These are phyloP conservation scores for Gymnarchus niloticus DNA, from an alignment of 2,113 vertebrate species.

Conservation along the genomic window DNA sequence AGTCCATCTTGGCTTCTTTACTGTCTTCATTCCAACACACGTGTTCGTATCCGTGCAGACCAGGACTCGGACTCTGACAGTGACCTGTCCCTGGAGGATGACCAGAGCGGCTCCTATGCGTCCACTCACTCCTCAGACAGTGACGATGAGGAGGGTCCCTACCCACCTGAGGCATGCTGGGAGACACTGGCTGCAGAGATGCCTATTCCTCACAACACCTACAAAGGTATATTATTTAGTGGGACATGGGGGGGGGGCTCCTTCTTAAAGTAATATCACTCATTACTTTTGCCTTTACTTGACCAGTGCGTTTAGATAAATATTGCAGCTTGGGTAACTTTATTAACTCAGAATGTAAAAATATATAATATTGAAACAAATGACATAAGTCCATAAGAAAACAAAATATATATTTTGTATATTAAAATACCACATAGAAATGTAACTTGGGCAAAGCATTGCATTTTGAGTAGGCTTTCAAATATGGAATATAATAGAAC, in stretches of 20 bases:
- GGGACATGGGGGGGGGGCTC: neutral
- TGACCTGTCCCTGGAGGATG: conserved; percentile 87
- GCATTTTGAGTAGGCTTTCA: neutral
- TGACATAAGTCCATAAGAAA: neutral
- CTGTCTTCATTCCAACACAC: neutral
- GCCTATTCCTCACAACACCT: conserved; percentile 42
- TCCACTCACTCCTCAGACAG: conserved; percentile 90
- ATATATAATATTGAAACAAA: neutral
- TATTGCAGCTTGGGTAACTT: too few relatives aligned
- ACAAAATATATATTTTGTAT: neutral
- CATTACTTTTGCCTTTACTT: neutral
- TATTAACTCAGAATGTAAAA: too few relatives aligned
- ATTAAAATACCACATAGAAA: neutral
- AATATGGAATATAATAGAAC: too few relatives aligned
- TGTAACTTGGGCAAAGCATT: neutral
- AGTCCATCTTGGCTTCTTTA: neutral
- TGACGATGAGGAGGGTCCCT: conserved; percentile 75
- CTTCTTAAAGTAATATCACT: neutral
- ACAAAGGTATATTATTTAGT: conserved; percentile 1
- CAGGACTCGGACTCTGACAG: conserved; percentile 86
- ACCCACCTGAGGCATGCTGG: conserved; percentile 72
- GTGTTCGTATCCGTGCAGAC: conserved; percentile 49
- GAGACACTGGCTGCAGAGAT: conserved; percentile 67
- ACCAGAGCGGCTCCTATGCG: conserved; percentile 82
- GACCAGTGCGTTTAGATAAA: neutral